phyloP scores from a whole-genome alignment of 2,888 invertebrate species.

The Oxyscelio sp. region DNA sequence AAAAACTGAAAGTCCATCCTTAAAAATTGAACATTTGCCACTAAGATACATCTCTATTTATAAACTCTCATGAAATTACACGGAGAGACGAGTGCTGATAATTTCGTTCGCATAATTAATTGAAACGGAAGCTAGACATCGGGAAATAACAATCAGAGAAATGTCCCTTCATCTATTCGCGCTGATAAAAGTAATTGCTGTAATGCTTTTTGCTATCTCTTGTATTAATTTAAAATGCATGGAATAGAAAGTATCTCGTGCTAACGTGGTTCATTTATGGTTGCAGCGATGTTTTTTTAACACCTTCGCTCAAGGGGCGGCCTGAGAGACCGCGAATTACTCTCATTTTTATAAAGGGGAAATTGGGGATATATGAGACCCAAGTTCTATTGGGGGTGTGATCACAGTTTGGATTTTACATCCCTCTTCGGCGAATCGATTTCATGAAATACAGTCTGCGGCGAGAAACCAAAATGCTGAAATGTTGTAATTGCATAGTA shows the following conservation, averaged over 20 bases:
- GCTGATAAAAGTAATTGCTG: neutral
- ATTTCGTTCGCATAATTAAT: too few relatives aligned
- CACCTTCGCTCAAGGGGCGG: constrained; percentile 1
- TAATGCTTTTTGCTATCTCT: neutral
- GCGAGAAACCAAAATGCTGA: constrained; percentile 12
- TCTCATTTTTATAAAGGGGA: constrained; percentile 45
- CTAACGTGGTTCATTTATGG: constrained; percentile 11
- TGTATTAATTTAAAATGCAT: constrained; percentile 22
- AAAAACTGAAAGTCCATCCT: too few relatives aligned
- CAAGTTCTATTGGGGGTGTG: constrained; percentile 42
- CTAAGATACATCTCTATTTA: too few relatives aligned
- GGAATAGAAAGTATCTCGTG: constrained; percentile 9
- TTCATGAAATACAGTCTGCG: constrained; percentile 25
- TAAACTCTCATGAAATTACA: too few relatives aligned
- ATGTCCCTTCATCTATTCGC: neutral
- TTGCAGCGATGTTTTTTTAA: constrained; percentile 17
- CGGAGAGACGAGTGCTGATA: too few relatives aligned
- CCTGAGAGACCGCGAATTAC: constrained; percentile 30
- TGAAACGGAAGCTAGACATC: neutral
- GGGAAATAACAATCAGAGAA: neutral
- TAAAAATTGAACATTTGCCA: too few relatives aligned
- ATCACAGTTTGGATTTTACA: constrained; percentile 51
- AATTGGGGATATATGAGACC: constrained; percentile 48
- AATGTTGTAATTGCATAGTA: constrained; percentile 18
- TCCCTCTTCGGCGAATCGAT: constrained; percentile 52